A percentile compares a stretch with the other conserved stretches of the same genome.
Evolutionary conservation across 1,140 invertebrate genomes (phyloP).

Genomic region (Scylla paramamosain): DNA sequence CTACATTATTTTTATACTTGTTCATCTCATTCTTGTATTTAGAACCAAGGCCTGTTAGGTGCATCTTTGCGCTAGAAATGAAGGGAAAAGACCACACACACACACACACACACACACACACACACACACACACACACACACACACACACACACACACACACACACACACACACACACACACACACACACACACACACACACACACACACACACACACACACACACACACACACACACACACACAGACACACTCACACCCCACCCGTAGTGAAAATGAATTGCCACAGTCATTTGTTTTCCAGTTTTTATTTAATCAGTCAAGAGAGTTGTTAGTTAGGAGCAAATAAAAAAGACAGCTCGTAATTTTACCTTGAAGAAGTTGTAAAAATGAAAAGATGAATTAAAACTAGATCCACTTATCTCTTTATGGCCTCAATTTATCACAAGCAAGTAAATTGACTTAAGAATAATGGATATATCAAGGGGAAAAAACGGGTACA

Average conservation of each 20-base stretch:
- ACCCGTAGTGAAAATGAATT: neutral
- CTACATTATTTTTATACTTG: too few species aligned
- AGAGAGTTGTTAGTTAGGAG: too few species aligned
- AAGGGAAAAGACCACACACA: neutral
- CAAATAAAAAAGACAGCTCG: neutral
- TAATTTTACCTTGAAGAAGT: neutral
- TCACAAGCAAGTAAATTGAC: too few species aligned
- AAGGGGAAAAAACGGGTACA: too few species aligned
- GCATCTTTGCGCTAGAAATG: neutral
- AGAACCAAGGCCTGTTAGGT: neutral
- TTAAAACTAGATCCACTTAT: neutral
- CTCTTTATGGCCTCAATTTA: neutral
- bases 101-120: constrained; percentile 25
- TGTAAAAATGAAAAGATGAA: neutral
- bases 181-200: constrained; percentile 25
- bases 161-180: constrained; percentile 29
- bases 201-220: constrained; percentile 29
- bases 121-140: constrained; percentile 29
- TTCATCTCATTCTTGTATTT: too few species aligned
- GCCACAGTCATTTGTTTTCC: neutral
- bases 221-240: constrained; percentile 29
- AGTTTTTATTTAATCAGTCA: neutral
- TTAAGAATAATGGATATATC: too few species aligned
- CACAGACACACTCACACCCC: neutral
- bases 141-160: constrained; percentile 25